A percentile compares a stretch with the other conserved stretches of the same genome.
These are phyloP conservation scores for Lypha dubia DNA, from an alignment of 2,888 invertebrate genomes.

Conservation along the genomic window DNA sequence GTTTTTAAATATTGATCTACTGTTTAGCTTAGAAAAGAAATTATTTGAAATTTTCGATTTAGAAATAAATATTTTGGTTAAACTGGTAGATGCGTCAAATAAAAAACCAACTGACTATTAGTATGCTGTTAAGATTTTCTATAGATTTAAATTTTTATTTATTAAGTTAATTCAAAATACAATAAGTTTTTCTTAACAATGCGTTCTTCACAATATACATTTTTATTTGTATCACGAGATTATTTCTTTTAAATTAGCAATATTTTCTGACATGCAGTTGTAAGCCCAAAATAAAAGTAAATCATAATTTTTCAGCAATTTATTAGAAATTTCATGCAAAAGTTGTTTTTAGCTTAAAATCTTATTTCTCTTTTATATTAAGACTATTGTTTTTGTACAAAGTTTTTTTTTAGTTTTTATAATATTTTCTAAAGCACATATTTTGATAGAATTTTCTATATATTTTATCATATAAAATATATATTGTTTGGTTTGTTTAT, in stretches of 20 bases:
- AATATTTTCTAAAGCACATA: background rate
- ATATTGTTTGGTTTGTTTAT: background rate
- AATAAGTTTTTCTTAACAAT: background rate
- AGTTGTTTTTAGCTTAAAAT: background rate
- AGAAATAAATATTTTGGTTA: no score
- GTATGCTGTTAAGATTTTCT: no score
- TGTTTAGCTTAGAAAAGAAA: no score
- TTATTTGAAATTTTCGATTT: no score
- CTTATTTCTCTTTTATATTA: background rate
- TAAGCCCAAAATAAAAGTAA: background rate
- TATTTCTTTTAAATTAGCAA: background rate
- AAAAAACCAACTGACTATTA: no score
- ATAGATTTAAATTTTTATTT: no score
- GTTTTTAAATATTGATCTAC: no score
- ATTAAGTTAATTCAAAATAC: no score
- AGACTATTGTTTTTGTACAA: background rate
- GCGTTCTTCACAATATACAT: constrained; percentile 41
- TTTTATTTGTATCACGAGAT: constrained; percentile 22
- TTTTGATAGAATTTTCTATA: background rate
- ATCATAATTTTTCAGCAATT: constrained; percentile 11
- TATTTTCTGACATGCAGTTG: background rate
- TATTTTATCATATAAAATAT: background rate
- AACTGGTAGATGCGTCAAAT: no score
- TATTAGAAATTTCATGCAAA: constrained; percentile 2
- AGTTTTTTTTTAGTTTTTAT: background rate